Percentiles rank a stretch among this genome's conserved stretches.
phyloP scores from a whole-genome alignment of 2,888 invertebrate species.

The Spialia ferax region DNA sequence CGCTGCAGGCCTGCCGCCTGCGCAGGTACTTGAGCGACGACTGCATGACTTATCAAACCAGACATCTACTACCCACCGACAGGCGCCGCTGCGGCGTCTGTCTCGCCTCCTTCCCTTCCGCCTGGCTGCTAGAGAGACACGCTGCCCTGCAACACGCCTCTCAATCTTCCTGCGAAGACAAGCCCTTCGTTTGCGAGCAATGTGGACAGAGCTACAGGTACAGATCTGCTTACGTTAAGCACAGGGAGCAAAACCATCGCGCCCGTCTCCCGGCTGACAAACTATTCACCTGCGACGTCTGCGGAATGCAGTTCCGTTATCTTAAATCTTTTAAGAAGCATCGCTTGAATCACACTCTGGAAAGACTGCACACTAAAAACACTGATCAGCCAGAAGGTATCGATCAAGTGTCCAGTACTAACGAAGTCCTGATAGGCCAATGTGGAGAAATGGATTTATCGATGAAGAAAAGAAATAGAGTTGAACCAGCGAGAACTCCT shows the following conservation, averaged over 20 bases:
- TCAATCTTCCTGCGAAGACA: constrained; percentile 89
- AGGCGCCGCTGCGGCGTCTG: constrained; percentile 92
- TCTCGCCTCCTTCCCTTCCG: constrained; percentile 94
- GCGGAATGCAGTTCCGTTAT: constrained; percentile 97
- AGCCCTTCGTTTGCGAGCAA: constrained; percentile 96
- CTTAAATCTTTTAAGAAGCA: constrained; percentile 97
- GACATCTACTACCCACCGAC: constrained; percentile 71
- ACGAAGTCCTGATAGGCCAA: constrained; percentile 87
- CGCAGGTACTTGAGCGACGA: constrained; percentile 82
- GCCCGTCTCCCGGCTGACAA: constrained; percentile 95
- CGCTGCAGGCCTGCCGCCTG: constrained; percentile 79
- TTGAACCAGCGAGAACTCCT: constrained; percentile 77
- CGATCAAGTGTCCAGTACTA: constrained; percentile 91
- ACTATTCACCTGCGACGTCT: constrained; percentile 96
- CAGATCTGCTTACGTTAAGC: constrained; percentile 91
- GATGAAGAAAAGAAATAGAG: constrained; percentile 79
- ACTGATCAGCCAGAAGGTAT: constrained; percentile 83
- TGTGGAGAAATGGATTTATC: constrained; percentile 87
- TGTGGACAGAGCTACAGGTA: constrained; percentile 97
- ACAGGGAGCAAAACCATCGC: constrained; percentile 95
- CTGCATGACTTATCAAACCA: constrained; percentile 78
- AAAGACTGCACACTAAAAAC: constrained; percentile 91
- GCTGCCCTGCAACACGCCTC: constrained; percentile 94
- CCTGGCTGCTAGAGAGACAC: constrained; percentile 95
- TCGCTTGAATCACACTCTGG: constrained; percentile 94